A percentile compares a stretch with the other conserved stretches of the same genome.
phyloP scores from a whole-genome alignment of 2,797 vertebrate species.

The Enteromius paludinosus region DNA sequence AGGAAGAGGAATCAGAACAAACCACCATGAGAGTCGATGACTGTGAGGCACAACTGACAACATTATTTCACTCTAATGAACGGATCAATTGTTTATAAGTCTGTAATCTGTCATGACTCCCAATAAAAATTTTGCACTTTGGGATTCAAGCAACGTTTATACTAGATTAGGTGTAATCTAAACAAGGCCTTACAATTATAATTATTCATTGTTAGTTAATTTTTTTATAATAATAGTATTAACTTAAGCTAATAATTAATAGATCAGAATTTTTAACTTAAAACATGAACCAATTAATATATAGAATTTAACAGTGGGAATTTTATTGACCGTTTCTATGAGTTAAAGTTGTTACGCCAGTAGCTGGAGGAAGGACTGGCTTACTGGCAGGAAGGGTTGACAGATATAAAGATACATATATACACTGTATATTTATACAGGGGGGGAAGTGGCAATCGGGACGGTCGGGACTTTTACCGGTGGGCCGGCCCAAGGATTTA shows the following conservation, averaged over 20 bases:
- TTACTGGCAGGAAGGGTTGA: too few relatives aligned
- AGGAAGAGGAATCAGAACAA: background rate
- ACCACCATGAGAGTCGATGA: background rate
- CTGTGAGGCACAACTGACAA: background rate
- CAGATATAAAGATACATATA: too few relatives aligned
- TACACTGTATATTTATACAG: too few relatives aligned
- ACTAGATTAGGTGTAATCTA: background rate
- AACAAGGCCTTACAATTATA: background rate
- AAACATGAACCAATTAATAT: too few relatives aligned
- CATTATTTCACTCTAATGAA: background rate
- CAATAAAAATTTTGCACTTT: background rate
- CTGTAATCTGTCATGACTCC: background rate
- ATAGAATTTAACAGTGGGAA: background rate
- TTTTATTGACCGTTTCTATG: background rate
- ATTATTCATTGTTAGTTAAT: background rate
- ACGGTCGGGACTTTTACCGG: too few relatives aligned
- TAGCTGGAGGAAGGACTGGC: background rate
- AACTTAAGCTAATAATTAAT: too few relatives aligned
- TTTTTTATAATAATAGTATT: background rate
- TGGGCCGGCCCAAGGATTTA: too few relatives aligned
- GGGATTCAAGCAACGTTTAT: background rate
- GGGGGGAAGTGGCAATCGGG: too few relatives aligned
- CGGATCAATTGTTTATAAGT: background rate
- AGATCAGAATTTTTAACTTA: background rate
- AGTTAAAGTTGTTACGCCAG: background rate